Percentiles rank a stretch among this genome's conserved stretches.
Evolutionary conservation across 2,888 invertebrate species (phyloP).

Genomic region (Drosophila prolongata): DNA sequence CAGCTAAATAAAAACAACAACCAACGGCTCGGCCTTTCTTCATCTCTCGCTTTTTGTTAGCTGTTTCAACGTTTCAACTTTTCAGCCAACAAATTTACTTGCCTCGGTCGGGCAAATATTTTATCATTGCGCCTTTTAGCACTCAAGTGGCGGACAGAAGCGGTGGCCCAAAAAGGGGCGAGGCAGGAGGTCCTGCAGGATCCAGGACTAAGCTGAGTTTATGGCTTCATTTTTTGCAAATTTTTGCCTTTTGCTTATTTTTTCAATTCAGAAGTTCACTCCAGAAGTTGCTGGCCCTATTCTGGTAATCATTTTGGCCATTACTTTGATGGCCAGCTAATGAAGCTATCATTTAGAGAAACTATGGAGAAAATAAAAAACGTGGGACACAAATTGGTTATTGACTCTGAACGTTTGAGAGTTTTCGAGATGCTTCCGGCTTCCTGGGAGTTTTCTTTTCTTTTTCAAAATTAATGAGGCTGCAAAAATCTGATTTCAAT

Average conservation of each 20-base stretch:
- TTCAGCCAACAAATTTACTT: slow-evolving; percentile 69
- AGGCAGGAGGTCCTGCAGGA: slow-evolving; percentile 14
- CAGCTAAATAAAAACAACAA: slow-evolving; percentile 57
- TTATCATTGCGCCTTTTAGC: slow-evolving; percentile 75
- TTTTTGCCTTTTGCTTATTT: slow-evolving; percentile 46
- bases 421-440: slow-evolving; percentile 1
- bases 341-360: slow-evolving; percentile 57
- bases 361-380: slow-evolving; percentile 17
- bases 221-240: slow-evolving; percentile 54
- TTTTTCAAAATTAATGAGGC: slow-evolving; percentile 64
- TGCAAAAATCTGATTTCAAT: slow-evolving; percentile 74
- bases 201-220: slow-evolving; percentile 59
- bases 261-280: slow-evolving; percentile 39
- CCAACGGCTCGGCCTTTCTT: slow-evolving; percentile 50
- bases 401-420: slow-evolving; percentile 22
- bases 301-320: slow-evolving; percentile 44
- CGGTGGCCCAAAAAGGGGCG: slow-evolving; percentile 4
- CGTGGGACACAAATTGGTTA: slow-evolving; percentile 24
- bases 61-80: slow-evolving; percentile 59
- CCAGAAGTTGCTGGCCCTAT: slow-evolving; percentile 18
- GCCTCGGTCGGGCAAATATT: slow-evolving; percentile 66
- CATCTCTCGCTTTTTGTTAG: slow-evolving; percentile 41
- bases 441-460: slow-evolving; percentile 16
- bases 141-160: slow-evolving; percentile 61
- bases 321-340: slow-evolving; percentile 64